A percentile compares a stretch with the other conserved stretches of the same genome.
Evolutionary conservation across 23 tunicate species (phyloP).

Genomic region (Phallusia fumigata): DNA sequence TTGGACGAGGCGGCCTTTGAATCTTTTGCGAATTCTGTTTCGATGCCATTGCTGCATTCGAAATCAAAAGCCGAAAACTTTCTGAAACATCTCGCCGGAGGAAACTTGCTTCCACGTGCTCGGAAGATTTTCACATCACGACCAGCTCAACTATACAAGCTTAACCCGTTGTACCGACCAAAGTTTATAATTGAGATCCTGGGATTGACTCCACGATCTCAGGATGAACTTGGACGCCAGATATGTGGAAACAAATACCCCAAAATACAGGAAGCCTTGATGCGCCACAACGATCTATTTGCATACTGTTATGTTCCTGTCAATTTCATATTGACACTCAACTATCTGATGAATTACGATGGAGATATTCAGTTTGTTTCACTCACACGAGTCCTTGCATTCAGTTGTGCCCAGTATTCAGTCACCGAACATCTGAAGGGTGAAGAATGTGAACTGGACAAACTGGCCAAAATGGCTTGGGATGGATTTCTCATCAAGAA

Average conservation of each 20-base stretch:
- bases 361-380: too few relatives aligned
- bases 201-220: not conserved
- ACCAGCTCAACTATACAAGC: not conserved
- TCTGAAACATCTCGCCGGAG: not conserved
- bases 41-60: not conserved
- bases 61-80: not conserved
- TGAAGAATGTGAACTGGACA: not conserved
- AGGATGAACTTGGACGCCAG: conserved; percentile 5
- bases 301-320: conserved; percentile 27
- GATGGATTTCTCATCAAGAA: conserved; percentile 3
- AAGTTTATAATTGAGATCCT: not conserved
- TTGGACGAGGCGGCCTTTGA: conserved; percentile 13
- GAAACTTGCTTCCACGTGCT: conserved; percentile 17
- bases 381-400: conserved; percentile 11
- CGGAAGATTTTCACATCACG: conserved; percentile 5
- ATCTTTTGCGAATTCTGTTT: not conserved
- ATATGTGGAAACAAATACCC: conserved; percentile 11
- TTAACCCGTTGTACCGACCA: conserved; percentile 3
- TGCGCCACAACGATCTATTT: not conserved
- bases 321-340: conserved; percentile 10
- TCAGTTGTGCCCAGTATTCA: not conserved
- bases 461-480: conserved; percentile 18
- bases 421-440: conserved; percentile 8
- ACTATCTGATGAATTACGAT: not conserved
- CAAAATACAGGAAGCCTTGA: not conserved